Conservation (phyloP, 92 coral and sea anemone genomes). For the Virgularia gustaviana region DNA sequence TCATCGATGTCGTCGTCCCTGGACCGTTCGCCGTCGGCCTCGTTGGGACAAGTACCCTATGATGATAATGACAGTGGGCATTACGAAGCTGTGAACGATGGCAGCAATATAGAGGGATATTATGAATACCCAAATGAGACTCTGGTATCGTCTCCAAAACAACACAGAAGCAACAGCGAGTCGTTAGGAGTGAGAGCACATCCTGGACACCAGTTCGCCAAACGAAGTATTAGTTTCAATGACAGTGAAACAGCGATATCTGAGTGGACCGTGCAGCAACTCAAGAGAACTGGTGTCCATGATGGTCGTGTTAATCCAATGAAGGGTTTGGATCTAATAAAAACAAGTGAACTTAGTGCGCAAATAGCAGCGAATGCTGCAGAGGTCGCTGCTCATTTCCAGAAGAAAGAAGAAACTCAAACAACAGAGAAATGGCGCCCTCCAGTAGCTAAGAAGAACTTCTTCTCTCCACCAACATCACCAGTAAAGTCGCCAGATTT, state of each 20-base stretch:
- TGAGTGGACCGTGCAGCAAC: constrained; percentile 29
- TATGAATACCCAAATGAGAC: constrained; percentile 24
- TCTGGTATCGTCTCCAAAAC: neutral
- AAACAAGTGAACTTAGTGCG: constrained; percentile 14
- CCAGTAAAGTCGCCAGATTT: neutral
- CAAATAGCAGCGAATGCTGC: constrained; percentile 37
- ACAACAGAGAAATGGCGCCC: constrained; percentile 32
- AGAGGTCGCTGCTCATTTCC: constrained; percentile 34
- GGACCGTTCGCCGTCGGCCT: constrained; percentile 81
- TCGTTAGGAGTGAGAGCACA: neutral
- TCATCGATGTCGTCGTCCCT: constrained; percentile 63
- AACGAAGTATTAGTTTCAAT: constrained; percentile 24
- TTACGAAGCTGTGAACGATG: constrained; percentile 27
- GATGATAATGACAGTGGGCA: constrained; percentile 40
- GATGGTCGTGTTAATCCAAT: neutral
- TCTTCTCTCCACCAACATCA: constrained; percentile 19
- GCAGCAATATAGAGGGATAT: neutral
- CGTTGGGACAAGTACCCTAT: constrained; percentile 67
- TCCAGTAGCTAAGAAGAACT: constrained; percentile 31
- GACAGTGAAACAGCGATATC: constrained; percentile 1
- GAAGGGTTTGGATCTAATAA: constrained; percentile 7
- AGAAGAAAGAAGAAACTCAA: constrained; percentile 18
- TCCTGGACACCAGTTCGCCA: constrained; percentile 19
- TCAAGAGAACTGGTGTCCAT: neutral
- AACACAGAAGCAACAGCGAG: constrained; percentile 32